Base-by-base conservation (phyloP, 1,140 invertebrate genomes). In the Proales similis region DNA sequence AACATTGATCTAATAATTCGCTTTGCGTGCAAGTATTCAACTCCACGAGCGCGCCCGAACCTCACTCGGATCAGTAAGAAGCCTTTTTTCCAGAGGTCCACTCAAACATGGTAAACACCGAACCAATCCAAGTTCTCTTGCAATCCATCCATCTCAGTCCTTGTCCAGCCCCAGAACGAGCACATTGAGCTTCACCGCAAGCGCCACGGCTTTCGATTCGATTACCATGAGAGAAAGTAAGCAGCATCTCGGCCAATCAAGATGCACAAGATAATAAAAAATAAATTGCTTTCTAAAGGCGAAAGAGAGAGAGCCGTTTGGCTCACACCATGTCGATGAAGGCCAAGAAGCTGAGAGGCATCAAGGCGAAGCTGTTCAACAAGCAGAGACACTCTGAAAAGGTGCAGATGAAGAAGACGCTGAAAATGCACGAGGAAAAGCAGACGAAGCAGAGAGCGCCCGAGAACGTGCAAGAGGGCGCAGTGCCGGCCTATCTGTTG, bases 101-200 rank as follows among this genome's bases (percentile, higher is more conserved):
- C n/a, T n/a, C n/a, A n/a, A n/a, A n/a, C n/a, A n/a, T n/a, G n/a
- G n/a, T n/a, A n/a, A n/a, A n/a, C n/a, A n/a, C n/a, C n/a, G n/a
- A n/a, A n/a, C n/a, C n/a, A n/a, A n/a, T n/a, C n/a, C n/a, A n/a
- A n/a, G n/a, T n/a, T n/a, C n/a, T n/a, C n/a, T n/a, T n/a, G n/a
- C n/a, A n/a, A n/a, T n/a, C n/a, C n/a, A n/a, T n/a, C n/a, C n/a
- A n/a, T n/a, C n/a, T n/a, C n/a, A n/a, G n/a, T n/a, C n/a, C n/a
- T n/a, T n/a, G n/a, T n/a, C n/a, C n/a, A 77, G 95, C 94, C 95
- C 68, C 95, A 99, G 79, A 99, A 99, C 83, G 94, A 99, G 76
- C 92, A 99, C 77, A 98, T 99, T 77, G 95, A 99, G 69, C 82
- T 94, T 48, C 89, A 93, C 74, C 83, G 86, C 68, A 99, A 98